A percentile compares a stretch with the other conserved stretches of the same genome.
phyloP scores from a whole-genome alignment of 2,888 invertebrate species.

The Drosophila mulleri region DNA sequence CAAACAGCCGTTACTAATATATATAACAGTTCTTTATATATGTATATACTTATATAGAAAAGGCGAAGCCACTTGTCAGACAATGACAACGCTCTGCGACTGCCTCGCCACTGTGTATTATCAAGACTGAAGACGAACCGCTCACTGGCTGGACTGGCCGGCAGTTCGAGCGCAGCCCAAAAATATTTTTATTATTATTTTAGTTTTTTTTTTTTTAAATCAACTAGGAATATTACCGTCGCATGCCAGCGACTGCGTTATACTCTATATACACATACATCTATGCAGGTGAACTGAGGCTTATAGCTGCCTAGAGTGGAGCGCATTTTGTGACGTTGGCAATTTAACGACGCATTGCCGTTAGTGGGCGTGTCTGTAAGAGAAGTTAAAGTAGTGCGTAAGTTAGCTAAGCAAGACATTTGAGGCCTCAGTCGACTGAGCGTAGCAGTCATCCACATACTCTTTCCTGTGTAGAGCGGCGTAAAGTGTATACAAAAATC shows the following conservation, averaged over 20 bases:
- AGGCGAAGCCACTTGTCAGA: constrained; percentile 35
- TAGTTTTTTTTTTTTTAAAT: constrained; percentile 1
- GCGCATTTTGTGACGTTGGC: too few relatives aligned
- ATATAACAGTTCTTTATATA: constrained; percentile 25
- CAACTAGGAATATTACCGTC: neutral
- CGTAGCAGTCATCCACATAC: neutral
- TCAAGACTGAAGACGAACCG: constrained; percentile 73
- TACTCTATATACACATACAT: neutral
- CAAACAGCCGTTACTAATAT: constrained; percentile 65
- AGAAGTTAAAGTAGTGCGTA: neutral
- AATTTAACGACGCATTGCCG: too few relatives aligned
- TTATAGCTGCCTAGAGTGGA: neutral
- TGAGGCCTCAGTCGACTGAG: neutral
- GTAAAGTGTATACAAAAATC: constrained; percentile 10
- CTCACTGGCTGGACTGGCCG: constrained; percentile 29
- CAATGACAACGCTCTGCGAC: constrained; percentile 40
- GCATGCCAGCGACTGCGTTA: neutral
- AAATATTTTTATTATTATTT: constrained; percentile 14
- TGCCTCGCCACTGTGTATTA: constrained; percentile 54
- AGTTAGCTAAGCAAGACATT: neutral
- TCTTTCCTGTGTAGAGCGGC: neutral
- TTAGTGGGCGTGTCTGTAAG: neutral
- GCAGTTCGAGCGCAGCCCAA: constrained; percentile 50
- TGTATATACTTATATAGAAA: neutral
- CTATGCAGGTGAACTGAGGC: too few relatives aligned